phyloP scores from a whole-genome alignment of 2,113 vertebrate species.

The Lathamus discolor region DNA sequence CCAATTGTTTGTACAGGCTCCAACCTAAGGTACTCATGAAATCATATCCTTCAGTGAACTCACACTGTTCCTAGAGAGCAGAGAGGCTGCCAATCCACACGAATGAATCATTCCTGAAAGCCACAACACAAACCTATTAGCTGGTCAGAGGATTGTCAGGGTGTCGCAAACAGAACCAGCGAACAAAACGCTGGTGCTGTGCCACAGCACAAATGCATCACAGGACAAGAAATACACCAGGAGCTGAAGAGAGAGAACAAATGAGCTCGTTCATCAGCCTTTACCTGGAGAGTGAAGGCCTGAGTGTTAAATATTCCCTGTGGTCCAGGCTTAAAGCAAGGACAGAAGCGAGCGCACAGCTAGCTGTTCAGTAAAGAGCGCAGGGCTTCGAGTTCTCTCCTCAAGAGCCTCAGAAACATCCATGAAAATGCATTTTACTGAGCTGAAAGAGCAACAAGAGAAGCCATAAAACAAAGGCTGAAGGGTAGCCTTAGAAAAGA shows the following conservation, averaged over 20 bases:
- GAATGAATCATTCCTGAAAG: slow-evolving; percentile 57
- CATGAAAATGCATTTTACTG: background rate
- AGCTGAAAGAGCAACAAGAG: slow-evolving; percentile 17
- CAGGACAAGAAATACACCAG: background rate
- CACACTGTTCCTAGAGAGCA: slow-evolving; percentile 58
- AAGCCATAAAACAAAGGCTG: slow-evolving; percentile 30
- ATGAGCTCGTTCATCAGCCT: background rate
- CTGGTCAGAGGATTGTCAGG: slow-evolving; percentile 35
- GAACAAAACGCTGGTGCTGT: slow-evolving; percentile 21
- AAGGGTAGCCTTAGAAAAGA: background rate
- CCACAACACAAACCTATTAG: slow-evolving; percentile 51
- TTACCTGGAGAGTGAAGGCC: background rate
- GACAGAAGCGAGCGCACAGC: background rate
- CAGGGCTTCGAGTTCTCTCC: background rate
- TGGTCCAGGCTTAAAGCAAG: background rate
- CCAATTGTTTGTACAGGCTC: background rate
- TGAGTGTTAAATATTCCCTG: background rate
- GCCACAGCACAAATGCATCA: background rate
- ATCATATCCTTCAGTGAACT: slow-evolving; percentile 27
- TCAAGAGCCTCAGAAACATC: background rate
- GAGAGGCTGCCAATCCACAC: slow-evolving; percentile 49
- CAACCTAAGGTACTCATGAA: background rate
- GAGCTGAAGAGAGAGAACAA: background rate
- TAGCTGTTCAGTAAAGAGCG: background rate
- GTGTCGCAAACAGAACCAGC: background rate